Base-by-base conservation (phyloP, 2,113 vertebrate species). In the Phalacrocorax pelagicus region DNA sequence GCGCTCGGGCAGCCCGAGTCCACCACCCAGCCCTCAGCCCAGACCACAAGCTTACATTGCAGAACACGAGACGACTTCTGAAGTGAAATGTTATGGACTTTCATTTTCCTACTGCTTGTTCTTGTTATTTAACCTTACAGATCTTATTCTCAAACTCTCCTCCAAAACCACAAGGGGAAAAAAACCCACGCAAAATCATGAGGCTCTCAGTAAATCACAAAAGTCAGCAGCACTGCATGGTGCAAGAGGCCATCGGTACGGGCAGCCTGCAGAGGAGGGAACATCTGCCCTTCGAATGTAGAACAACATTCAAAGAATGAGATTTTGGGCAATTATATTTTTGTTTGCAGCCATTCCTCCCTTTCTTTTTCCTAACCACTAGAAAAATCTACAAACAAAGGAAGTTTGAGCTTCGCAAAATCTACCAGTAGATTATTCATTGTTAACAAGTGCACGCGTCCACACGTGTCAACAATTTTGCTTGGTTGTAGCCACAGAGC, bases 41-140 rank as follows among this genome's bases (percentile, higher is more conserved):
- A 59, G 75, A 51, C 10, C 15, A 15, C 38, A 34, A 72, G 34
- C 15, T 49, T 23, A 12, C 29, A 6, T 2, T n/a, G 38, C 52
- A 69, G 38, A 44, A 21, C 61, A 21, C 0, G 0, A 80, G 34
- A 38, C 11, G 57, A 69, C 63, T 57, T 46, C 42, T n/a, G 11
- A 9, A 63, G 12, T 0, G 12, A 14, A 16, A 27, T 2, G 0
- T 27, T 36, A 12, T 0, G 3, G 18, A 4, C 19, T 52, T 80
- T 19, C 5, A 11, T 84, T 87, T 40, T 58, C 57, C 66, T 40
- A 3, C 36, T 87, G 5, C 46, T 63, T 70, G 10, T 66, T 58
- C 21, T 32, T 58, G 24, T 36, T 27, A 34, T 71, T 77, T 26
- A 12, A 65, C 11, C 40, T 71, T 4, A 10, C 10, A 32, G 65